Base-by-base conservation (phyloP, 2,797 vertebrate species). In the Danionella dracula region DNA sequence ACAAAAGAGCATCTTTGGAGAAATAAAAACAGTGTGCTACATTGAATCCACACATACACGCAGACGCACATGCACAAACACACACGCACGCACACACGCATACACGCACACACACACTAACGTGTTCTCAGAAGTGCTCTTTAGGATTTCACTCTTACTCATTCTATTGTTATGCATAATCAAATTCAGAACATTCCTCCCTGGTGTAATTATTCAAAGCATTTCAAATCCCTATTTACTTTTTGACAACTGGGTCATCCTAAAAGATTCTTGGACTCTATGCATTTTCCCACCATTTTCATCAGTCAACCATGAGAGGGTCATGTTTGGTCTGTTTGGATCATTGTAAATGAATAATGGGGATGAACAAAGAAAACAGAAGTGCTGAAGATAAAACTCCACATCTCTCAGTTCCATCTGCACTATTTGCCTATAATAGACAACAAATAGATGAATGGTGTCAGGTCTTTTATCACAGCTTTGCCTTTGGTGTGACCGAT, bases 321-420 rank as follows among this genome's bases (percentile, higher is more conserved):
- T 54, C 40, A 34, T 12, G 8, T 38, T 35, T 16, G 13, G 45
- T 4, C 20, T 51, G 51, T 51, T 44, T 49, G 40, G 46, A 27
- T 32, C 51, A 51, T 46, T 57, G 35, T 48, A 44, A 69, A 61
- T 80, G 73, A 84, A 79, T 86, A 81, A 87, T 76, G 57, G 72
- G 46, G n/a, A 20, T 32, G 73, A 79, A 81, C 83, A 79, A 82
- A 80, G 71, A 78, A 81, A 83, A 78, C 77, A 79, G 79, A 78
- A 78, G 45, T 66, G 62, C 74, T 78, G 70, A 51, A 40, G 29
- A 67, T 80, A 68, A 74, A 71, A 74, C 76, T 76, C 66, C 79
- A 78, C 83, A 80, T 81, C 78, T 78, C 69, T 64, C 72, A 51
- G 42, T 58, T 77, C 42, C 44, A 50, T 68, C 34, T 35, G 44